phyloP scores from a whole-genome alignment of 2,113 vertebrate genomes.

The Ptychochromis oligacanthus region DNA sequence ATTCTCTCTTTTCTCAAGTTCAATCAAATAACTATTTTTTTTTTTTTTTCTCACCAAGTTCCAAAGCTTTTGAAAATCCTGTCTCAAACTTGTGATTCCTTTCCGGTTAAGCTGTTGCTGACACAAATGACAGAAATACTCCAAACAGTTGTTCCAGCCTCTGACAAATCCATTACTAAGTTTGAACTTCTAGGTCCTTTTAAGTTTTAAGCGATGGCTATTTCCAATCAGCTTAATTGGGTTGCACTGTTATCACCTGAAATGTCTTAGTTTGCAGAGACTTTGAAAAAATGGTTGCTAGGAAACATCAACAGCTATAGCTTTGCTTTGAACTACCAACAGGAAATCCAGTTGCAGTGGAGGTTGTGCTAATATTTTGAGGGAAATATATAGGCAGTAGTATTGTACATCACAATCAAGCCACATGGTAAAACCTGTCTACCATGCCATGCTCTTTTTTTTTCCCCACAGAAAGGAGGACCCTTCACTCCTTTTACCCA shows the following conservation, averaged over 20 bases:
- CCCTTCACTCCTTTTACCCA: neutral
- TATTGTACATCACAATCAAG: neutral
- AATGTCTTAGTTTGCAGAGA: neutral
- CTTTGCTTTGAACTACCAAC: neutral
- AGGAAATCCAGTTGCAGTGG: neutral
- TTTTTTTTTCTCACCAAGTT: neutral
- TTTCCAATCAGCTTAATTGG: neutral
- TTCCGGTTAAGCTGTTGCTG: neutral
- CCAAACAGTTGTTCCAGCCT: neutral
- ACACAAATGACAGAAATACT: conserved; percentile 5
- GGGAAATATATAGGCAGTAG: neutral
- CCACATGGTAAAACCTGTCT: conserved; percentile 7
- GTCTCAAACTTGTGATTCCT: neutral
- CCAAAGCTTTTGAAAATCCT: neutral
- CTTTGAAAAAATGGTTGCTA: neutral
- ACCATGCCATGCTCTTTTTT: conserved; percentile 8
- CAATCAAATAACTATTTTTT: neutral
- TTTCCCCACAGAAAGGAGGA: neutral
- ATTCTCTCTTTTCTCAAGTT: neutral
- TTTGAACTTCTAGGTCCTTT: conserved; percentile 1
- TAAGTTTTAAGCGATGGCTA: neutral
- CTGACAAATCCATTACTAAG: neutral
- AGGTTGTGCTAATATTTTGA: neutral
- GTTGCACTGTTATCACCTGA: neutral
- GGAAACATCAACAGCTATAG: neutral